Evolutionary conservation across 2,113 vertebrate genomes (phyloP), one percentile per base, ranked within the genome.

Genomic region (Rhipidura dahli): DNA sequence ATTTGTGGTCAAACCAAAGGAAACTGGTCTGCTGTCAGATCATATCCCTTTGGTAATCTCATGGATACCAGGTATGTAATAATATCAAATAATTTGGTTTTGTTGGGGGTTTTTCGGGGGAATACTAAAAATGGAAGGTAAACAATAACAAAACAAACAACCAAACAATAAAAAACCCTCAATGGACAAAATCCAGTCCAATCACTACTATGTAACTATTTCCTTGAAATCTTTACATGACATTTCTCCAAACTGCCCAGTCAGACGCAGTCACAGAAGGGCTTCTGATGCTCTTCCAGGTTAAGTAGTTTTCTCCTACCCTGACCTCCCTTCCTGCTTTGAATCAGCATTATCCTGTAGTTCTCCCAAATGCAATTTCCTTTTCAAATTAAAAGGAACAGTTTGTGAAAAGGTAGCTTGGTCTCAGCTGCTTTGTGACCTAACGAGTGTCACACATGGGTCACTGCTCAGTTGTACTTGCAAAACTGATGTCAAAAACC

Each of bases 91-190:
- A 22, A 0, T 0, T 53, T 21, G 16, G 2, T 18, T 83, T 69
- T n/a, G 15, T 7, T 56, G 7, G 9, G 60, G 5, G 3, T 33
- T 26, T 37, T 50, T 22, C 2, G 16, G 6, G 9, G 1, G 5
- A 15, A 21, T 39, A 71, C 14, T 54, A 75, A 14, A 53, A 50
- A 79, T 37, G 5, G 42, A 56, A 6, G 6, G 24, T 65, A 79
- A 70, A 27, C 27, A 1, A 4, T 7, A 49, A 47, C 2, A 49
- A 49, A 68, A 16, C 11, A 72, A 54, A 3, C 5, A 86, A 66
- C 9, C 2, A 42, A 68, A 12, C 20, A 68, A 45, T 30, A 18
- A 50, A 61, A 40, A 37, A 2, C 0, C 6, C 6, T 15, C 15
- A 85, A 15, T 4, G 27, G 76, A 63, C 21, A 73, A 91, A 87